Conservation (phyloP, 1,140 invertebrate species). For the Saccostrea echinata region DNA sequence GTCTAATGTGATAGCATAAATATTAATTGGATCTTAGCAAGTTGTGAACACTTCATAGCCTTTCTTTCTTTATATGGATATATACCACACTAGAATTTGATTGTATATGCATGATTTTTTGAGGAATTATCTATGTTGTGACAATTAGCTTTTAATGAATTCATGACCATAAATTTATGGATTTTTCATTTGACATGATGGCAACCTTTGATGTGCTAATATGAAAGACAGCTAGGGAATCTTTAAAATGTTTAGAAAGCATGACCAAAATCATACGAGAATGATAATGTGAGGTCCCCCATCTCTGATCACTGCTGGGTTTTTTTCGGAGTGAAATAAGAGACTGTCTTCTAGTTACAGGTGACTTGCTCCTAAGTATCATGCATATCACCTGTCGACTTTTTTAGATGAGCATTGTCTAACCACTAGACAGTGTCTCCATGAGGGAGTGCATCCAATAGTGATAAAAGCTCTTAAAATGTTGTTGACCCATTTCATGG, state of each 20-base stretch:
- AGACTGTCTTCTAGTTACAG: conserved; percentile 11
- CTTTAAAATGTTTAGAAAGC: background rate
- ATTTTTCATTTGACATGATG: background rate
- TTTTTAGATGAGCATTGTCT: background rate
- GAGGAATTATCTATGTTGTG: no score
- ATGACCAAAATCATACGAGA: background rate
- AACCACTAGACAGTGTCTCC: background rate
- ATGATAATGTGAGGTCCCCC: background rate
- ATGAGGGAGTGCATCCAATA: background rate
- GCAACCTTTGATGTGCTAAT: background rate
- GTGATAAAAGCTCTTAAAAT: background rate
- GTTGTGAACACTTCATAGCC: background rate
- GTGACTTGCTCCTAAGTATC: background rate
- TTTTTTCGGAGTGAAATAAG: background rate
- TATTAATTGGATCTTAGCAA: conserved; percentile 15
- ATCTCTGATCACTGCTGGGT: background rate
- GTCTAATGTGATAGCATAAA: background rate
- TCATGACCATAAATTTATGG: conserved; percentile 9
- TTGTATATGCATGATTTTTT: no score
- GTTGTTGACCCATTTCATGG: background rate
- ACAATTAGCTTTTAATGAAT: background rate
- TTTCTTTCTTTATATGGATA: background rate
- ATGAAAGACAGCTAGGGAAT: background rate
- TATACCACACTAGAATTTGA: background rate
- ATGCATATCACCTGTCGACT: background rate